phyloP scores from a whole-genome alignment of 2,888 invertebrate species.

The Harpagoxenus sublaevis region DNA sequence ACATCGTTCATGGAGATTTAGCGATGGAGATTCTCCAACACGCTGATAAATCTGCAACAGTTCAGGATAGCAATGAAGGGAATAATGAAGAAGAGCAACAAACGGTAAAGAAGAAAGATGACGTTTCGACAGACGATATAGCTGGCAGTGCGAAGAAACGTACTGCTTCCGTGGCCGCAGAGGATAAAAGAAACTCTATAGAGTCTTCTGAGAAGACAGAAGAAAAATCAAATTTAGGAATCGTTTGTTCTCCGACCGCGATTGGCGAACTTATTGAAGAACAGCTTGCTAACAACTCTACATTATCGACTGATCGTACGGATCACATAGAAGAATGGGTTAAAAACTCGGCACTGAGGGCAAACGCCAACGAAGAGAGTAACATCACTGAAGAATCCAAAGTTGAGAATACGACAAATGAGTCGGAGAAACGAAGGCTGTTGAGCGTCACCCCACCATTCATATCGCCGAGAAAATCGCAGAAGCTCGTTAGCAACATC shows the following conservation, averaged over 20 bases:
- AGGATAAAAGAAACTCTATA: neutral
- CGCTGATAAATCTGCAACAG: neutral
- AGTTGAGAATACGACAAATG: slow-evolving; percentile 52
- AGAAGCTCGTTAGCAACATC: slow-evolving; percentile 83
- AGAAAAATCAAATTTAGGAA: slow-evolving; percentile 78
- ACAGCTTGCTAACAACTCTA: slow-evolving; percentile 78
- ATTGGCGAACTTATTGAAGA: slow-evolving; percentile 81
- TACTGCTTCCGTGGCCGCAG: neutral
- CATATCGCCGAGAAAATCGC: slow-evolving; percentile 80
- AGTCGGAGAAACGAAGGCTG: slow-evolving; percentile 69
- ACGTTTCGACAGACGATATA: neutral
- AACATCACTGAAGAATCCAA: slow-evolving; percentile 31
- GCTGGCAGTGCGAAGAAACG: neutral
- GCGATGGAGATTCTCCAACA: slow-evolving; percentile 15
- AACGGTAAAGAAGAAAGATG: slow-evolving; percentile 32
- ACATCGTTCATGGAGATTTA: slow-evolving; percentile 64
- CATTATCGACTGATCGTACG: slow-evolving; percentile 80
- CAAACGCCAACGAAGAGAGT: slow-evolving; percentile 64
- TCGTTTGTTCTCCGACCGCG: slow-evolving; percentile 82
- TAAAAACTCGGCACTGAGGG: slow-evolving; percentile 84
- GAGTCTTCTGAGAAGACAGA: slow-evolving; percentile 38
- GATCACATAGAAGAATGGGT: slow-evolving; percentile 86
- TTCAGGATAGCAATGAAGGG: neutral
- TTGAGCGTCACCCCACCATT: slow-evolving; percentile 34
- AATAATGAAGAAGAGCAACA: slow-evolving; percentile 1